phyloP scores from a whole-genome alignment of 2,113 vertebrate species.

The Tricholaema leucomelas region DNA sequence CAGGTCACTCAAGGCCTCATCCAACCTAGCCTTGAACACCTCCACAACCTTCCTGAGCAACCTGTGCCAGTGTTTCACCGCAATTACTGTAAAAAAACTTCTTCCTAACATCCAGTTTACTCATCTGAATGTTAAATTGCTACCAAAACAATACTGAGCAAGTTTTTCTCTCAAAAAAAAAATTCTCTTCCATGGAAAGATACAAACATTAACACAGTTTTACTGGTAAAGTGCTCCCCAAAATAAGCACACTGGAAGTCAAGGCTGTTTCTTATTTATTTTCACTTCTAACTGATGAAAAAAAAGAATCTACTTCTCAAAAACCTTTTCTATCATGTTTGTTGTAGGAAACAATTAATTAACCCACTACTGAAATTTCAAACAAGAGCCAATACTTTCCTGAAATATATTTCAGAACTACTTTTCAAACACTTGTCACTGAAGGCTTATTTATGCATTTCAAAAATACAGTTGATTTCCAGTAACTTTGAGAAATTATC shows the following conservation, averaged over 20 bases:
- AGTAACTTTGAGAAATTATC: not conserved
- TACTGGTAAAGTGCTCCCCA: not conserved
- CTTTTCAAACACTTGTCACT: not conserved
- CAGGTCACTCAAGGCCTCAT: too few species aligned
- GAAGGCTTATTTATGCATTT: not conserved
- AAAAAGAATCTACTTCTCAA: not conserved
- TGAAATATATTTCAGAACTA: not conserved
- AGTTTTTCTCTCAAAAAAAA: not conserved
- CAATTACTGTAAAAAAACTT: too few species aligned
- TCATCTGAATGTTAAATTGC: not conserved
- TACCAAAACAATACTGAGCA: not conserved
- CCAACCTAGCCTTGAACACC: too few species aligned
- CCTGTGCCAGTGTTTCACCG: too few species aligned
- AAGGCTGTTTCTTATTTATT: not conserved
- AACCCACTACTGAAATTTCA: not conserved
- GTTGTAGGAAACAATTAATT: not conserved
- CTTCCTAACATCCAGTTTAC: too few species aligned
- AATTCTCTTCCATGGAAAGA: not conserved
- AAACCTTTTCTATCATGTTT: not conserved
- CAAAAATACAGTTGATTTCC: not conserved
- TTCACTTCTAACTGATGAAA: not conserved
- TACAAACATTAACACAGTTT: not conserved
- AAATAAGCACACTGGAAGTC: not conserved
- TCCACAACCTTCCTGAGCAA: too few species aligned
- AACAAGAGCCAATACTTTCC: not conserved